Conservation (phyloP, 2,113 vertebrate genomes). For the Poecile atricapillus region DNA sequence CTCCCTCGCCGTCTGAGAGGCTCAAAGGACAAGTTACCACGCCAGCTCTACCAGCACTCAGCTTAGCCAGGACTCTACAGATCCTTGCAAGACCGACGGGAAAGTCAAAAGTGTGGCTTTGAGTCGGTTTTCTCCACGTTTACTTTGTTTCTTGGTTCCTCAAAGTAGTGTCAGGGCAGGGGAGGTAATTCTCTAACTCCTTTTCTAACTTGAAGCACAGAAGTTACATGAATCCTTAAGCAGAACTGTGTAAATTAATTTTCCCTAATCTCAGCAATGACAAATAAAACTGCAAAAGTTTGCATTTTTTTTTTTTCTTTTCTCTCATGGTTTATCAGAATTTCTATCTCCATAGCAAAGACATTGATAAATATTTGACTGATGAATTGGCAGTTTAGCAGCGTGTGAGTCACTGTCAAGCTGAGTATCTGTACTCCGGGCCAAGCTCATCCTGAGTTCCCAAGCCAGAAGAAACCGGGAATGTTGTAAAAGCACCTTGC, state of each 20-base stretch:
- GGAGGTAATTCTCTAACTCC: not conserved
- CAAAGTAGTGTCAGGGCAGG: not conserved
- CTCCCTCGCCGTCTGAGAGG: not conserved
- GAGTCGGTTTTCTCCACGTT: not conserved
- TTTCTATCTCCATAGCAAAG: not conserved
- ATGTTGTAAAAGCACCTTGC: slow-evolving; percentile 57
- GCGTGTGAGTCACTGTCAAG: slow-evolving; percentile 5
- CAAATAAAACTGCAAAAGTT: not conserved
- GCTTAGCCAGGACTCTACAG: not conserved
- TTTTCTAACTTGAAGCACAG: not conserved
- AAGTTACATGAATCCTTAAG: not conserved
- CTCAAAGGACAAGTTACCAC: not conserved
- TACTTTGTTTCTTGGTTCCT: not conserved
- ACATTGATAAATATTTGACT: slow-evolving; percentile 3
- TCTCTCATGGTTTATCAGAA: not conserved
- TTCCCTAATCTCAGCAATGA: not conserved
- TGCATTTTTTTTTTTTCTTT: not conserved
- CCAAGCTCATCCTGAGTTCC: slow-evolving; percentile 52
- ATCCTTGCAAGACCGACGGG: not conserved
- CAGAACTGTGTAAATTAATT: not conserved
- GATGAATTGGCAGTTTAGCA: slow-evolving; percentile 16
- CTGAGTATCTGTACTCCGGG: not conserved
- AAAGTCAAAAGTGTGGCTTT: not conserved
- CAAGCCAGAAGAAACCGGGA: slow-evolving; percentile 58
- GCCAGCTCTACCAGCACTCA: not conserved